Conservation (phyloP, 2,797 vertebrate genomes). For the Betta splendens region DNA sequence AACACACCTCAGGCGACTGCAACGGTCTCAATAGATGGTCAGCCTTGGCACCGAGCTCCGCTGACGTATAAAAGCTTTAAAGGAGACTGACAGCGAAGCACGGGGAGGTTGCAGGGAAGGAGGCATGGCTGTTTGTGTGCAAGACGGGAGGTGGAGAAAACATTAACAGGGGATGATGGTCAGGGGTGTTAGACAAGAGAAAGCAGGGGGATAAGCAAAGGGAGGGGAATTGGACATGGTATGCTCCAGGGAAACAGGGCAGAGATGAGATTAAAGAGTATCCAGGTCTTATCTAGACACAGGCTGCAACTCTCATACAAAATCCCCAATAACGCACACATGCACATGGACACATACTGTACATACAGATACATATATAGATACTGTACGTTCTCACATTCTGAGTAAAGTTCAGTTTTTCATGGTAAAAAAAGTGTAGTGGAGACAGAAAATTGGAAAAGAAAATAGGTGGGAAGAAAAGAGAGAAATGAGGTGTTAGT, state of each 20-base stretch:
- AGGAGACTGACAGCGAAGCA: constrained; percentile 19
- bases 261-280: constrained; percentile 34
- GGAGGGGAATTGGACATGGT: constrained; percentile 10
- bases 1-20: constrained; percentile 41
- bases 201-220: constrained; percentile 16
- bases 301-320: constrained; percentile 25
- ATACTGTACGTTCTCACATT: too few species aligned
- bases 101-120: constrained; percentile 15
- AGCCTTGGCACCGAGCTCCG: constrained; percentile 50
- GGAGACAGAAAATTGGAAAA: constrained; percentile 23
- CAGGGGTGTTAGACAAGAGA: constrained; percentile 35
- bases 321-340: constrained; percentile 18
- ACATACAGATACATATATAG: too few species aligned
- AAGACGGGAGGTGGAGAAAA: constrained; percentile 13
- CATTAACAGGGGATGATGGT: constrained; percentile 49
- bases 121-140: constrained; percentile 20
- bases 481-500: constrained; percentile 32
- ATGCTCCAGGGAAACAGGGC: constrained; percentile 34
- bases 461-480: constrained; percentile 41
- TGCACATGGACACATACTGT: constrained; percentile 15
- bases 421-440: constrained; percentile 32
- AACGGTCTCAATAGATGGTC: constrained; percentile 39
- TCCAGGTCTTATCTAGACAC: constrained; percentile 23
- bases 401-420: constrained; percentile 34
- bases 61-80: constrained; percentile 41